Base-by-base conservation (phyloP, 2,113 vertebrate species). In the Nicator chloris region DNA sequence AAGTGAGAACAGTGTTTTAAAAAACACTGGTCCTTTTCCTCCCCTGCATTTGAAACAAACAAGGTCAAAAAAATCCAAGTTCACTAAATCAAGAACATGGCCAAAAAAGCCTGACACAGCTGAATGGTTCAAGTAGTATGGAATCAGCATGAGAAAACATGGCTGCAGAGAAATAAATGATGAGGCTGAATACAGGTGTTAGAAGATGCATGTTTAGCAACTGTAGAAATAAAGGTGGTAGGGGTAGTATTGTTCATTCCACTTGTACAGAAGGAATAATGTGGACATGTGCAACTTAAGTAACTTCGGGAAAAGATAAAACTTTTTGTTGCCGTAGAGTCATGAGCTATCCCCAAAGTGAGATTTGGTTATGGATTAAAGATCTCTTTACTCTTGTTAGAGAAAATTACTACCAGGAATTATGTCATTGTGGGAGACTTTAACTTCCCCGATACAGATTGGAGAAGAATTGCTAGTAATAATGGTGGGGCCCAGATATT, bases 401-500 rank as follows among this genome's bases (percentile, higher is more conserved):
- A 97, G 91, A 93, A 94, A 97, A 95, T 97, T 92, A 96, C 92
- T 96, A 96, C 95, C 95, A 92, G 94, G 96, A 97, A 96, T 95
- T 97, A 86, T 96, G 92, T 96, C 96, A 97, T 96, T 97, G 72
- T 94, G 96, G 96, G 96, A 97, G 96, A 97, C 95, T 97, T 97
- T 97, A 96, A 97, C 96, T 97, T 97, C 96, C 96, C 96, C 56
- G 94, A 97, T 96, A 97, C 96, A 97, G 96, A 97, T 94, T 97
- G 95, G 96, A 97, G 96, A 97, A 97, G 96, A 97, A 93, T 96
- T 97, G 88, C 95, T 97, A 97, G 96, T 97, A 97, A 96, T 97
- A 97, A 95, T 97, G 95, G 96, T 97, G 95, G 95, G 96, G 92
- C 95, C 95, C 96, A 97, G 94, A 97, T 97, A 96, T 93, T 95